Evolutionary conservation across 2,888 invertebrate species (phyloP), one percentile per base, ranked within the genome.

Genomic region (Aethes cnicana): DNA sequence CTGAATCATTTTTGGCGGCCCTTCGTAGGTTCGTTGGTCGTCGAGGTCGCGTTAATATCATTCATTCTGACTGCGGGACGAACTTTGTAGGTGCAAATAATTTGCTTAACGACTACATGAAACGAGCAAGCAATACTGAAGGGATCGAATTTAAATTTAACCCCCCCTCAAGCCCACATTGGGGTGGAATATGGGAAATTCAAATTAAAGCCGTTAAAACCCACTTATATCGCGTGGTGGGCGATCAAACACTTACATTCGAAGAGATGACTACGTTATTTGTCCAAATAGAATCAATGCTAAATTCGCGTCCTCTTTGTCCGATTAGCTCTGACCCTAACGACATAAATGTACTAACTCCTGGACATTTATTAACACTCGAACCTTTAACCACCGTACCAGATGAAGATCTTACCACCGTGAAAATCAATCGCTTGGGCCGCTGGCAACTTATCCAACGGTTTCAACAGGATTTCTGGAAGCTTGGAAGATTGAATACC

Each of bases 171-270:
- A 30, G 50, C 8, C 25, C 44, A 8, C 57, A 59, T 43, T 55
- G 54, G 23, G 59, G 57, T 3, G 59, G 59, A 0, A 5, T 56
- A n/a, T 55, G 52, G 52, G 59, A 57, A 26, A 42, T 36, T 3
- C 57, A 47, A 35, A 3, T 55, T 37, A 30, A 32, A 9, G 12
- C 39, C 1, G 39, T 25, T 8, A 41, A 41, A 17, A 17, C 26
- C 1, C 39, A 41, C 9, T 17, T 26, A 26, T 41, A 41, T 2
- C 14, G 39, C 2, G n/a, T 41, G 2, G 17, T 41, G 3, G 39
- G 39, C 2, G 26, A 25, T 6, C 39, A 41, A 28, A 21, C 32
- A 20, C 26, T 53, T n/a, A 49, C 53, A 4, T 56, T 32, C 18
- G 53, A 56, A 17, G 53, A 56, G 12, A 21, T 56, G 8, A 41